Base-by-base conservation (phyloP, 2,113 vertebrate species). In the Bubo bubo region DNA sequence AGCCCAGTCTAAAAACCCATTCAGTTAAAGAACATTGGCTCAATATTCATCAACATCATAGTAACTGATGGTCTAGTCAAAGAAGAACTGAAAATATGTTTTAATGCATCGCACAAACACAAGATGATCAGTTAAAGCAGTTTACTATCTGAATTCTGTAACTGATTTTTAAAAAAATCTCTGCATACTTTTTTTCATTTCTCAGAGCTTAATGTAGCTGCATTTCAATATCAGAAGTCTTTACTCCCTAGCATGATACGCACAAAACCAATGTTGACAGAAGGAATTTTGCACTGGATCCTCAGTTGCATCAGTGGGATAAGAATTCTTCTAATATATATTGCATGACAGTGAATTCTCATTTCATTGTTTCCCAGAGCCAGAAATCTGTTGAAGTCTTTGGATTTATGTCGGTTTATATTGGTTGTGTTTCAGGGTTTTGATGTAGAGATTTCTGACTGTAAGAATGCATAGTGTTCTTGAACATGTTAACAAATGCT, bases 81-180 rank as follows among this genome's bases (percentile, higher is more conserved):
- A 72, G 16, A 62, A 75, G 34, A 71, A 41, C 4, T 8, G 15
- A 94, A 91, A 88, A 77, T 32, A 30, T 5, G 13, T 66, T 71
- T 88, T 55, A 85, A 35, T n/a, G 14, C 4, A 20, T 35, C 49
- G 6, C 12, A 81, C 28, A 67, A 74, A 58, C 11, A 47, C 4
- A 62, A 41, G 50, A 77, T 34, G 21, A 62, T 9, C 56, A 50
- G 12, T 53, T 86, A 45, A 73, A 92, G 32, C 4, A 60, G 19
- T 71, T 93, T 28, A 35, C 4, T 39, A 19, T 30, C 12, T 50
- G 12, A 80, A 87, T 58, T 80, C 19, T 55, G 3, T 15, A 80
- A 62, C 0, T 58, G 18, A 26, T 55, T 37, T 3, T 4, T 45
- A 64, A 68, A 45, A 35, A 56, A 8, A 4, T 3, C 10, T 41